A percentile compares a stretch with the other conserved stretches of the same genome.
Evolutionary conservation across 35 echinoderm and acorn worm genomes (phyloP).

Genomic region (Acanthaster planci): DNA sequence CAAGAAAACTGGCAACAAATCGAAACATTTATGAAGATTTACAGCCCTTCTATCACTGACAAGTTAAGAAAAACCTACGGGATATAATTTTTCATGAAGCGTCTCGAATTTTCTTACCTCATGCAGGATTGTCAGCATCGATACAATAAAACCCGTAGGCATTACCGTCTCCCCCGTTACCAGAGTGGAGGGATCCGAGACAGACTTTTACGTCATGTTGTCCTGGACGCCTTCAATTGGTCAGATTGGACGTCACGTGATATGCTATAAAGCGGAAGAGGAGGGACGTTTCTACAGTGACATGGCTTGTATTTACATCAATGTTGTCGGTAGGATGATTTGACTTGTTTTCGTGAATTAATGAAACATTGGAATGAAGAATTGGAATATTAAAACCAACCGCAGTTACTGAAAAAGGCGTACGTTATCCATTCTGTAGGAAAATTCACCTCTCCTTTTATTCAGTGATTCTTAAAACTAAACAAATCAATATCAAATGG

Average conservation of each 20-base stretch:
- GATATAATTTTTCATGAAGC: too few species aligned
- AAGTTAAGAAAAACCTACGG: background rate
- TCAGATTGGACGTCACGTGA: background rate
- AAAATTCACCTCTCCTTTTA: too few species aligned
- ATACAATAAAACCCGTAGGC: background rate
- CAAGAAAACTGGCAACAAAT: too few species aligned
- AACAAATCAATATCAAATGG: too few species aligned
- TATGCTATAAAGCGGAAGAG: slow-evolving; percentile 34
- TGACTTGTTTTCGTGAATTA: background rate
- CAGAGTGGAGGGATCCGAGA: background rate
- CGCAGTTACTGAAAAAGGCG: too few species aligned
- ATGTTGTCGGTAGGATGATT: slow-evolving; percentile 31
- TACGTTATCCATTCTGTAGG: too few species aligned
- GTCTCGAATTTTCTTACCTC: background rate
- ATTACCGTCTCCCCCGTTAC: slow-evolving; percentile 22
- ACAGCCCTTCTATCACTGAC: background rate
- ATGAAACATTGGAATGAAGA: background rate
- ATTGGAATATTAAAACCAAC: too few species aligned
- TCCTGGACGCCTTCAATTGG: slow-evolving; percentile 18
- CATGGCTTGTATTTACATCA: slow-evolving; percentile 21
- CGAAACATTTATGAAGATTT: too few species aligned
- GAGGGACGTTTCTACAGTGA: slow-evolving; percentile 16
- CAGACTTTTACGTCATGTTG: slow-evolving; percentile 13
- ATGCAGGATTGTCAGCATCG: slow-evolving; percentile 20
- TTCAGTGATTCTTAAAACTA: too few species aligned